Evolutionary conservation across 2,888 invertebrate genomes (phyloP).

Genomic region (Erynnis tages): DNA sequence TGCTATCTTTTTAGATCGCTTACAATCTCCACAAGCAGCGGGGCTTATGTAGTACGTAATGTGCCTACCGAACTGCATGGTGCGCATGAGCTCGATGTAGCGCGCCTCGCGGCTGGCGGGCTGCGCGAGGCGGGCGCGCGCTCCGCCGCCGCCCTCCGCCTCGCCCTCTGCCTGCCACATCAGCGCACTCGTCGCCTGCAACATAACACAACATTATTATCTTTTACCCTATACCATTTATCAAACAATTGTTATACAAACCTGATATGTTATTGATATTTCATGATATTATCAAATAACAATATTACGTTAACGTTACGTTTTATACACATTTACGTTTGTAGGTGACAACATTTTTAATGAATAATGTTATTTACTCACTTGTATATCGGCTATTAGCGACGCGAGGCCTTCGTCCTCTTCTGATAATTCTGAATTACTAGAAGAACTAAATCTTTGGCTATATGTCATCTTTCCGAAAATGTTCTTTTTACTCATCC

Average conservation of each 20-base stretch:
- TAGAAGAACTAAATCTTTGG: constrained; percentile 76
- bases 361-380: constrained; percentile 33
- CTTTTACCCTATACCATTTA: too few relatives aligned
- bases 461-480: constrained; percentile 78
- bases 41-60: too few relatives aligned
- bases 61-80: constrained; percentile 93
- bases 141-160: constrained; percentile 56
- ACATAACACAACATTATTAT: not conserved
- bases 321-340: too few relatives aligned
- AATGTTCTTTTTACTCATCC: constrained; percentile 84
- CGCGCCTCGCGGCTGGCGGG: constrained; percentile 74
- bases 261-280: too few relatives aligned
- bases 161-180: constrained; percentile 65
- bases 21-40: too few relatives aligned
- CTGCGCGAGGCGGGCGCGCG: constrained; percentile 52
- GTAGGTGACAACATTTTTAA: too few relatives aligned
- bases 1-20: too few relatives aligned
- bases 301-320: too few relatives aligned
- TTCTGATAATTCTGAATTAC: constrained; percentile 85
- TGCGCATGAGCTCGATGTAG: constrained; percentile 93
- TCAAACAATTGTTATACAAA: too few relatives aligned
- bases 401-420: constrained; percentile 94
- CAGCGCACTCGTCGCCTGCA: constrained; percentile 70
- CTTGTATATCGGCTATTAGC: constrained; percentile 95
- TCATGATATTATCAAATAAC: too few relatives aligned